These are phyloP conservation scores for Craniophora ligustri DNA, from an alignment of 2,888 invertebrate species.

Conservation along the genomic window DNA sequence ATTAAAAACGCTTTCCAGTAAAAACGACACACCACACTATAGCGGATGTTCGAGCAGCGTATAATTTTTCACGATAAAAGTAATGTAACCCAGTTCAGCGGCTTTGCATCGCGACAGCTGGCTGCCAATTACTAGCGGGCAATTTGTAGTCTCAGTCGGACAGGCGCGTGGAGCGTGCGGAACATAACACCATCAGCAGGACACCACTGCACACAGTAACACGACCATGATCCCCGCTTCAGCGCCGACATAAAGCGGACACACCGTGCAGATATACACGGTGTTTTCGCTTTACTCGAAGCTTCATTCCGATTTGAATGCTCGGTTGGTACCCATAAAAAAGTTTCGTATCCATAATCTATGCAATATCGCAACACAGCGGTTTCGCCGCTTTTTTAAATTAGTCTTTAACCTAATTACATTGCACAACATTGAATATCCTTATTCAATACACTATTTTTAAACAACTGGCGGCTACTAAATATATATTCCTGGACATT, in stretches of 20 bases:
- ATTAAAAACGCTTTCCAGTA: slow-evolving; percentile 44
- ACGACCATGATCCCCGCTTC: slow-evolving; percentile 30
- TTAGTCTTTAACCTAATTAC: no score
- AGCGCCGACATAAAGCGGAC: slow-evolving; percentile 18
- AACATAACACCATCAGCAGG: slow-evolving; percentile 61
- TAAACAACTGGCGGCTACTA: no score
- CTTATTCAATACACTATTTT: no score
- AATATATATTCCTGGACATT: no score
- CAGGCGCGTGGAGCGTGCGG: slow-evolving; percentile 50
- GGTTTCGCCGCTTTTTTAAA: no score
- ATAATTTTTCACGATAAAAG: slow-evolving; percentile 63
- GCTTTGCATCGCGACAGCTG: slow-evolving; percentile 62
- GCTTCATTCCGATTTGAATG: neutral
- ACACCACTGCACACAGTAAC: slow-evolving; percentile 37
- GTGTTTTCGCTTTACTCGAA: neutral
- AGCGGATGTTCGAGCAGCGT: slow-evolving; percentile 43
- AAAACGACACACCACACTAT: slow-evolving; percentile 42
- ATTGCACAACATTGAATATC: neutral
- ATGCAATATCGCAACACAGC: no score
- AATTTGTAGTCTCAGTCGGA: slow-evolving; percentile 71
- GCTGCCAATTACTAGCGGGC: slow-evolving; percentile 69
- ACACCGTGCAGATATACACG: slow-evolving; percentile 2
- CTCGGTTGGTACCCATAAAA: neutral
- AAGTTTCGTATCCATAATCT: neutral
- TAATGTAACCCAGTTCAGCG: slow-evolving; percentile 60